Conservation (phyloP, 1,140 invertebrate genomes). For the Cotesia chilonis region DNA sequence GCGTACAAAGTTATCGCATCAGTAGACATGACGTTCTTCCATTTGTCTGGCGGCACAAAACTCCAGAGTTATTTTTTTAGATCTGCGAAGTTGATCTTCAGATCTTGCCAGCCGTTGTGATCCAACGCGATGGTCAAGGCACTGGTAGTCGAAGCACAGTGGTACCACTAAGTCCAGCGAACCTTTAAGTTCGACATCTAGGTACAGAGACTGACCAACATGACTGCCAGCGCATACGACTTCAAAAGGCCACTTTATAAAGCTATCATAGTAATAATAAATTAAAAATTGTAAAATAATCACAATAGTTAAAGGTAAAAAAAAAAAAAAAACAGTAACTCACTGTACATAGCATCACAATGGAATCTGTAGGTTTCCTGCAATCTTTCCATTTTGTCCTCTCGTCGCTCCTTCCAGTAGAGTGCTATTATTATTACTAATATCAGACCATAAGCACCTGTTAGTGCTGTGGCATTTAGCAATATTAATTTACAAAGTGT, state of each 20-base stretch:
- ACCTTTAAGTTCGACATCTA: constrained; percentile 86
- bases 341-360: constrained; percentile 79
- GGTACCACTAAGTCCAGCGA: constrained; percentile 85
- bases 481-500: constrained; percentile 94
- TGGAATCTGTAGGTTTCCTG: constrained; percentile 89
- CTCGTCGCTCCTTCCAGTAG: constrained; percentile 92
- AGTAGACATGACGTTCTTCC: constrained; percentile 63
- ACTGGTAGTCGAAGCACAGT: constrained; percentile 74
- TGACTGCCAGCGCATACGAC: constrained; percentile 58
- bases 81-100: too few species aligned
- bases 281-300: constrained; percentile 41
- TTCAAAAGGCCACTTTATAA: constrained; percentile 61
- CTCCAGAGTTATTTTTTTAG: constrained; percentile 65
- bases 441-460: constrained; percentile 87
- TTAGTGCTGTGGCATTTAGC: constrained; percentile 88
- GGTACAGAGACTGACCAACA: constrained; percentile 83
- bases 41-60: constrained; percentile 68
- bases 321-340: constrained; percentile 9
- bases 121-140: too few species aligned
- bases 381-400: constrained; percentile 89
- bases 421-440: constrained; percentile 85
- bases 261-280: constrained; percentile 23
- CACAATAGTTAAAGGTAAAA: constrained; percentile 35
- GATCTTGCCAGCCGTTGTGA: too few species aligned
- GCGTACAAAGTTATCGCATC: constrained; percentile 80